A percentile compares a stretch with the other conserved stretches of the same genome.
Conservation (phyloP, 2,888 invertebrate genomes). For the Dolichopus griseipennis region DNA sequence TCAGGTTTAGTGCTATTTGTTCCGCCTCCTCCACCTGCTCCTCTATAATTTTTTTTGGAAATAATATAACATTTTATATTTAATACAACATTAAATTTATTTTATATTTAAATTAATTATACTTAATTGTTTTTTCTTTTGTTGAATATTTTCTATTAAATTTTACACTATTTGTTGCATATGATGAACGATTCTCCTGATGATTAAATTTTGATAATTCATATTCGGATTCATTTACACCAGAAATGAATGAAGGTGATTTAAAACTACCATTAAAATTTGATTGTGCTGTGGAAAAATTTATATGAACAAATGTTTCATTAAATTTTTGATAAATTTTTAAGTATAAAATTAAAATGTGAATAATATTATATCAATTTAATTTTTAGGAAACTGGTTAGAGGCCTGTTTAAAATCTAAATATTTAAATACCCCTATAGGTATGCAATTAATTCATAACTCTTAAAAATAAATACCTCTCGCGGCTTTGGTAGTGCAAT, state of each 20-base stretch:
- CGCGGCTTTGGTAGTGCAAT: no score
- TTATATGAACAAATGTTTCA: no score
- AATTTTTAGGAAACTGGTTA: no score
- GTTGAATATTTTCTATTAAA: background rate
- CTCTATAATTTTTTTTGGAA: no score
- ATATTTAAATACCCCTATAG: no score
- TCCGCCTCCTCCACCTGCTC: background rate
- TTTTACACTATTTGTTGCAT: background rate
- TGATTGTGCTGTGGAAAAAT: background rate
- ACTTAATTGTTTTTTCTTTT: background rate
- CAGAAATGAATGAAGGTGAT: background rate
- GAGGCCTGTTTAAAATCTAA: no score
- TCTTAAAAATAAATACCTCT: no score
- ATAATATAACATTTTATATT: constrained; percentile 8
- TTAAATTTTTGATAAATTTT: no score
- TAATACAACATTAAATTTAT: no score
- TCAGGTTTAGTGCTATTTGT: constrained; percentile 15
- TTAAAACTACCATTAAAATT: background rate
- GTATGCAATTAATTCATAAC: no score
- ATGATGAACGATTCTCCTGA: background rate
- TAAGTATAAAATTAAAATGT: no score
- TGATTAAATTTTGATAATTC: background rate
- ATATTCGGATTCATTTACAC: background rate
- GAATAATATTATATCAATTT: no score
- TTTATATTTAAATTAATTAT: background rate